Conservation (phyloP, 2,888 invertebrate genomes). For the Drosophila atripex region DNA sequence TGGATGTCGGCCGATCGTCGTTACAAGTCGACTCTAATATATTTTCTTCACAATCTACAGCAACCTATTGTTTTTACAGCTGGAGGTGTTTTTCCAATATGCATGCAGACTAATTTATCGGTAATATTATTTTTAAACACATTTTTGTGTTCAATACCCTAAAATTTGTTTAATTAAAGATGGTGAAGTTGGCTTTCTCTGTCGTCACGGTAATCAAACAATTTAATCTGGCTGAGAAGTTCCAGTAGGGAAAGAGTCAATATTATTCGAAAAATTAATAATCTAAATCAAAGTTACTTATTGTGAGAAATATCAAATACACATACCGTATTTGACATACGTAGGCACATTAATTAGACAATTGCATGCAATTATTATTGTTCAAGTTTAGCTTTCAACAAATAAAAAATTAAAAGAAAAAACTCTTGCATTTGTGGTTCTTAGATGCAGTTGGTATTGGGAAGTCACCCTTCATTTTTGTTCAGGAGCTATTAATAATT, state of each 20-base stretch:
- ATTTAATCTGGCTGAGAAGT: constrained; percentile 59
- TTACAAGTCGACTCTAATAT: constrained; percentile 45
- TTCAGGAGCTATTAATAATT: background rate
- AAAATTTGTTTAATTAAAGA: constrained; percentile 22
- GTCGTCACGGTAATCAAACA: constrained; percentile 58
- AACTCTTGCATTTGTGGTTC: no score
- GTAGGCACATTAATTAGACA: background rate
- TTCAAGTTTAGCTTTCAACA: no score
- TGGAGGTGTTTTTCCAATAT: constrained; percentile 62
- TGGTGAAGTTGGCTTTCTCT: constrained; percentile 64
- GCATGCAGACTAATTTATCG: constrained; percentile 53
- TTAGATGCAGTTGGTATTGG: no score
- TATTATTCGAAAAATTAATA: background rate
- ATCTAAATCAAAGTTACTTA: background rate
- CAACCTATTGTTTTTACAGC: constrained; percentile 54
- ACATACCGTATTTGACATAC: no score
- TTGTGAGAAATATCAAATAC: no score
- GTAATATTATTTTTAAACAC: constrained; percentile 33
- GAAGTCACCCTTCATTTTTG: background rate
- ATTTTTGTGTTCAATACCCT: background rate
- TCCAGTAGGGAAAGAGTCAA: constrained; percentile 10
- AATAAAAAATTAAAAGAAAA: no score
- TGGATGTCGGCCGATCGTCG: constrained; percentile 52
- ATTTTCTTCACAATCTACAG: constrained; percentile 63
- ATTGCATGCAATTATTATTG: no score